A percentile compares a stretch with the other conserved stretches of the same genome.
Evolutionary conservation across 2,888 invertebrate genomes (phyloP).

Genomic region (Hybos culiciformis): DNA sequence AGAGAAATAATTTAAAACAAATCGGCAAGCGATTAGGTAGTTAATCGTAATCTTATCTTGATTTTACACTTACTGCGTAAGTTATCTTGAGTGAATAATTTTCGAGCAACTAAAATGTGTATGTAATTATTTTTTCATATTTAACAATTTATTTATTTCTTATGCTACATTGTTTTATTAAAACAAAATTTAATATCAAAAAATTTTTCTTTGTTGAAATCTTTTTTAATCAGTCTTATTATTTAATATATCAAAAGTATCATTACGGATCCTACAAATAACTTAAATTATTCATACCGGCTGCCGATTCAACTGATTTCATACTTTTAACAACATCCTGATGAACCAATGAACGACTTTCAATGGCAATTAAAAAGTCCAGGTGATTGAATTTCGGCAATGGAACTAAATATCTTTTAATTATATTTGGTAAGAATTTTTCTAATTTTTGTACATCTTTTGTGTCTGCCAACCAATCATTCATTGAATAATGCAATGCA

Average conservation of each 20-base stretch:
- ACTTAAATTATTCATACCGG: neutral
- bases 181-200: neutral
- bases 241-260: no score
- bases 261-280: neutral
- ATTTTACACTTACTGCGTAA: no score
- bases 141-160: neutral
- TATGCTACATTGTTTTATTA: neutral
- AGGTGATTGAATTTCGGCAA: constrained; percentile 36
- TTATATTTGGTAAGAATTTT: constrained; percentile 33
- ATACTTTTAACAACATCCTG: constrained; percentile 8
- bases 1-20: no score
- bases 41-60: no score
- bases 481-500: constrained; percentile 37
- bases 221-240: no score
- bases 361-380: constrained; percentile 33
- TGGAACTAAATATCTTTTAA: constrained; percentile 37
- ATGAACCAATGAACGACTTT: constrained; percentile 9
- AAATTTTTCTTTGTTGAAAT: no score
- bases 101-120: neutral
- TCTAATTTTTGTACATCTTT: constrained; percentile 38
- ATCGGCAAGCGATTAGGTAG: no score
- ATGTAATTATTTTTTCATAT: neutral
- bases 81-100: no score
- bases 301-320: constrained; percentile 4
- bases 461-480: constrained; percentile 44